Conservation (phyloP, 2,113 vertebrate genomes). For the Seriola quinqueradiata region DNA sequence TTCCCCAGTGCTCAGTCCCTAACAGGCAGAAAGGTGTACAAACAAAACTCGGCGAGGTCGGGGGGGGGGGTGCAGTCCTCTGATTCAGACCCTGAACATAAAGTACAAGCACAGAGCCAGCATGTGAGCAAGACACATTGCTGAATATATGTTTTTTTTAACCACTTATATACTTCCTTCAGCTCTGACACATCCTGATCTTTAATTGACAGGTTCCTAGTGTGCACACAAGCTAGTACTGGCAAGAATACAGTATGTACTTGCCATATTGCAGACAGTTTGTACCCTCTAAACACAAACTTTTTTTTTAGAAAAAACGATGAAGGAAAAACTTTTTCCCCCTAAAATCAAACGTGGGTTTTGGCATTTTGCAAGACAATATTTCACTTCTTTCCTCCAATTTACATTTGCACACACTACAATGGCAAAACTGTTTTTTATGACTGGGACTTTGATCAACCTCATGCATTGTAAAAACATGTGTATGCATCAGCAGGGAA, state of each 20-base stretch:
- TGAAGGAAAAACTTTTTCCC: no score
- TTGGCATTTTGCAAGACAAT: background rate
- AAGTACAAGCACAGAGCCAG: background rate
- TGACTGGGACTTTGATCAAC: background rate
- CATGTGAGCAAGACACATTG: conserved; percentile 3
- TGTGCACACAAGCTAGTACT: background rate
- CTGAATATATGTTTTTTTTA: conserved; percentile 10
- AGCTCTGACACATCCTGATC: background rate
- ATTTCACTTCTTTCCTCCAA: background rate
- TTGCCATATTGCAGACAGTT: background rate
- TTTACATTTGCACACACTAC: conserved; percentile 4
- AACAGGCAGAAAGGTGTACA: background rate
- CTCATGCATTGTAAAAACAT: conserved; percentile 14
- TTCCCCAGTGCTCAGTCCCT: background rate
- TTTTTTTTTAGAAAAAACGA: background rate
- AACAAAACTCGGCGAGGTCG: conserved; percentile 25
- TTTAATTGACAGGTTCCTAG: background rate
- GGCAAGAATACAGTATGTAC: background rate
- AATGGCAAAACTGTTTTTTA: background rate
- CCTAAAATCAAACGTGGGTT: background rate
- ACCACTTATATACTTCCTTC: background rate
- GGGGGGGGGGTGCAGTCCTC: background rate
- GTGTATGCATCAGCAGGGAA: conserved; percentile 36
- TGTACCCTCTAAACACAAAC: background rate
- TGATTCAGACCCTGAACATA: conserved; percentile 9